Percentiles rank a stretch among this genome's conserved stretches.
phyloP scores from a whole-genome alignment of 30 jellyfish, hydroid and myxozoan genomes.

The Pelagia noctiluca region DNA sequence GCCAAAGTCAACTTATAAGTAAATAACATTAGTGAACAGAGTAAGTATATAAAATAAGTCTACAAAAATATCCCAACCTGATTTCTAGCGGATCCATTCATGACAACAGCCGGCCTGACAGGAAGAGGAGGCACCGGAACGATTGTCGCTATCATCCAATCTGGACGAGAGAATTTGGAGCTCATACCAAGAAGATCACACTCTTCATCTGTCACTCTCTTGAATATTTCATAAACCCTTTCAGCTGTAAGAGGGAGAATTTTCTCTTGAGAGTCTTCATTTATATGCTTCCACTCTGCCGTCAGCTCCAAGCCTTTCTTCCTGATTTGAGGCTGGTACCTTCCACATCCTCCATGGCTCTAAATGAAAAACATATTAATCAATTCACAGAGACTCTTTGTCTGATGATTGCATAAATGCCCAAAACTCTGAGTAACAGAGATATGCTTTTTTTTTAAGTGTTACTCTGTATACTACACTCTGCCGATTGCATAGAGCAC shows the following conservation, averaged over 20 bases:
- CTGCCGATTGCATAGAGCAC: no score
- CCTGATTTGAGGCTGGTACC: constrained; percentile 93
- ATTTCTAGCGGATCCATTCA: constrained; percentile 97
- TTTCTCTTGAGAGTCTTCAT: constrained; percentile 95
- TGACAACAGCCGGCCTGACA: constrained; percentile 99
- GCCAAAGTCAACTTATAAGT: no score
- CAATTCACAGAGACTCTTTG: no score
- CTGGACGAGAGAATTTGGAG: constrained; percentile 93
- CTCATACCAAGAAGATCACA: constrained; percentile 91
- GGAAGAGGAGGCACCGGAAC: constrained; percentile 99
- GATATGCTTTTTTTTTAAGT: no score
- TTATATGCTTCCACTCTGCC: constrained; percentile 90
- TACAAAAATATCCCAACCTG: constrained; percentile 84
- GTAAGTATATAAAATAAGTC: no score
- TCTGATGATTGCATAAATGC: no score
- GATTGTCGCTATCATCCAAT: constrained; percentile 95
- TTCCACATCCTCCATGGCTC: constrained; percentile 99
- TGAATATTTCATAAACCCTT: constrained; percentile 93
- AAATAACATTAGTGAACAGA: neutral
- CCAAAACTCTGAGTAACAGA: no score
- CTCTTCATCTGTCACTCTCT: constrained; percentile 94
- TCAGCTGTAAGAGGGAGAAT: constrained; percentile 93
- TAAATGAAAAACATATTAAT: no score
- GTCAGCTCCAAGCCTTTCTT: constrained; percentile 91
- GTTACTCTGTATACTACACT: no score